Conservation (phyloP, 1,140 invertebrate genomes). For the Conus betulinus region DNA sequence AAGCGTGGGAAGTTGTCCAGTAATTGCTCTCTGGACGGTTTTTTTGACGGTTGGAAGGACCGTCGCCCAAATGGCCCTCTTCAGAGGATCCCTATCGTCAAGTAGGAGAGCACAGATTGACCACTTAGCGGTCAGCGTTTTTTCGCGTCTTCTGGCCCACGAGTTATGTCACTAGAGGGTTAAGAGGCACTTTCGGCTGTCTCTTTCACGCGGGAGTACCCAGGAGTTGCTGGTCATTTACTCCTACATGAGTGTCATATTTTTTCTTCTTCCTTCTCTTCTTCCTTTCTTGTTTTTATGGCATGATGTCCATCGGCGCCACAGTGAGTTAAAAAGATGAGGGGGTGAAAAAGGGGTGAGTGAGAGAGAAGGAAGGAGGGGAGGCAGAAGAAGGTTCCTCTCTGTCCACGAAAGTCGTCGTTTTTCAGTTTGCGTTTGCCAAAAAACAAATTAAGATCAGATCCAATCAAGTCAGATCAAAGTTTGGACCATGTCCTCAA, state of each 20-base stretch:
- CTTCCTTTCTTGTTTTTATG: no score
- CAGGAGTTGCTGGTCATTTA: background rate
- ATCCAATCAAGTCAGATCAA: no score
- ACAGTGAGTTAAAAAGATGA: background rate
- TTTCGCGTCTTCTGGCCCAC: background rate
- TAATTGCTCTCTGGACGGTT: background rate
- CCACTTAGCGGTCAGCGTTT: background rate
- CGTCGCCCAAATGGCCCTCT: background rate
- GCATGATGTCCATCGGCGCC: no score
- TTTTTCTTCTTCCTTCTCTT: background rate
- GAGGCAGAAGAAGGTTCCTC: background rate
- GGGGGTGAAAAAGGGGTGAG: background rate
- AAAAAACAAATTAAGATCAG: no score
- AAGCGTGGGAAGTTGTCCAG: background rate
- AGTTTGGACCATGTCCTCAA: no score
- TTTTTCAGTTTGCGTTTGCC: no score
- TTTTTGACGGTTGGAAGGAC: background rate
- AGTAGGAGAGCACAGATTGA: background rate
- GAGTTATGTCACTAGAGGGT: background rate
- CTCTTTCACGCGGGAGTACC: background rate
- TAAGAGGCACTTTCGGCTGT: background rate
- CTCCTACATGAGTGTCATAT: background rate
- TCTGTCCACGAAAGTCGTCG: no score
- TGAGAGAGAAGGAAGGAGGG: background rate
- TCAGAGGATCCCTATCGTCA: background rate